These are phyloP conservation scores for Lymantria dispar DNA, from an alignment of 2,888 invertebrate genomes.

Conservation along the genomic window DNA sequence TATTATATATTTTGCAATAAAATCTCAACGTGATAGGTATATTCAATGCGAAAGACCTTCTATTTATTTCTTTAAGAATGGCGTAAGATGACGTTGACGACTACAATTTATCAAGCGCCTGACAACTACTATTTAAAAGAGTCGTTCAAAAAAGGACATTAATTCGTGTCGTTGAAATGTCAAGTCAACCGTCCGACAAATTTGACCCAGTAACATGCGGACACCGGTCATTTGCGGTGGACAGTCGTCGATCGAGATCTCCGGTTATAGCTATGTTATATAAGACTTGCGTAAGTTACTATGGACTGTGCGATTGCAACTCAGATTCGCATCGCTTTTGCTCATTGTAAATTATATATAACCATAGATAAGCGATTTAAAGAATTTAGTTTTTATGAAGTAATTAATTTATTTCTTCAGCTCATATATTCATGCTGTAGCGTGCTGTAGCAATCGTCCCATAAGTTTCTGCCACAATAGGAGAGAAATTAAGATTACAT, in stretches of 20 bases:
- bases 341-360: not conserved
- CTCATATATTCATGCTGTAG: too few relatives aligned
- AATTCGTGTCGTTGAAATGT: slow-evolving; percentile 34
- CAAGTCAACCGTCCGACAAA: slow-evolving; percentile 39
- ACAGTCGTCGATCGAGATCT: slow-evolving; percentile 39
- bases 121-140: slow-evolving; percentile 16
- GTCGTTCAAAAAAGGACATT: slow-evolving; percentile 21
- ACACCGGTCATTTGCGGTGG: slow-evolving; percentile 54
- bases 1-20: too few relatives aligned
- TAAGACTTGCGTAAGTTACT: slow-evolving; percentile 57
- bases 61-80: not conserved
- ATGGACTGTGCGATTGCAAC: slow-evolving; percentile 33
- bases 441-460: too few relatives aligned
- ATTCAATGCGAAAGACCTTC: too few relatives aligned
- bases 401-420: too few relatives aligned
- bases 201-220: slow-evolving; percentile 52
- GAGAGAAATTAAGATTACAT: too few relatives aligned
- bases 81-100: slow-evolving; percentile 6
- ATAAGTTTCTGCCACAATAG: too few relatives aligned
- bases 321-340: slow-evolving; percentile 7
- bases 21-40: too few relatives aligned
- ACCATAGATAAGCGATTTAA: too few relatives aligned
- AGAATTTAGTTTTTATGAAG: too few relatives aligned
- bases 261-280: slow-evolving; percentile 39
- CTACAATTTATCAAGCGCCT: slow-evolving; percentile 22